Evolutionary conservation across 2,113 vertebrate genomes (phyloP).

Genomic region (Sisor rabdophorus): DNA sequence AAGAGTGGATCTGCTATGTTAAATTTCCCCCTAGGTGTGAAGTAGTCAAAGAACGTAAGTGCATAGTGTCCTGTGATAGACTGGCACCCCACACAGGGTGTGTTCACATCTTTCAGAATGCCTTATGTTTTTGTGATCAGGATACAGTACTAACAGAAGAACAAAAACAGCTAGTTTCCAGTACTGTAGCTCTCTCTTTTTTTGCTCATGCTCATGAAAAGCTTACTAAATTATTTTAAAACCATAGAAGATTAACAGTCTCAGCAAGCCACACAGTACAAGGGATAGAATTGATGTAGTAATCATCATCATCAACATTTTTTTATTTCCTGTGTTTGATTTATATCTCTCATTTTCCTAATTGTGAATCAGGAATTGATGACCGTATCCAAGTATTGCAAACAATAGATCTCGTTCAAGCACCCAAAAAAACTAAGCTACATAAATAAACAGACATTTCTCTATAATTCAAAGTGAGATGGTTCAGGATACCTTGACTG

Average conservation of each 20-base stretch:
- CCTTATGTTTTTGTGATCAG: background rate
- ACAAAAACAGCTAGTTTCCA: background rate
- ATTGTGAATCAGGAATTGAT: background rate
- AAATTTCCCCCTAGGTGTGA: background rate
- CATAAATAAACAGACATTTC: background rate
- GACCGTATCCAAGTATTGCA: background rate
- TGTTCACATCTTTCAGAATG: background rate
- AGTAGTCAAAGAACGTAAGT: background rate
- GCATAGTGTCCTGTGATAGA: background rate
- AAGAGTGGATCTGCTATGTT: background rate
- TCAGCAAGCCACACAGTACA: background rate
- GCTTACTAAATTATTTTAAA: too few relatives aligned
- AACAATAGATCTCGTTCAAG: background rate
- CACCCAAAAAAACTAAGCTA: background rate
- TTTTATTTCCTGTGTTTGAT: background rate
- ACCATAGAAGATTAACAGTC: background rate
- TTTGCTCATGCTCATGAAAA: too few relatives aligned
- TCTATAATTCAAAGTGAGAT: background rate
- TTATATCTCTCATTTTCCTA: background rate
- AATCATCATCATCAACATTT: background rate
- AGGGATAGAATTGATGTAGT: background rate
- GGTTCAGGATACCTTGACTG: background rate
- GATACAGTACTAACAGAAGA: background rate
- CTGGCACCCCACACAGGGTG: background rate
- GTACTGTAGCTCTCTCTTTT: background rate